A percentile compares a stretch with the other conserved stretches of the same genome.
Evolutionary conservation across 2,888 invertebrate species (phyloP).

Genomic region (Deilephila porcellus): DNA sequence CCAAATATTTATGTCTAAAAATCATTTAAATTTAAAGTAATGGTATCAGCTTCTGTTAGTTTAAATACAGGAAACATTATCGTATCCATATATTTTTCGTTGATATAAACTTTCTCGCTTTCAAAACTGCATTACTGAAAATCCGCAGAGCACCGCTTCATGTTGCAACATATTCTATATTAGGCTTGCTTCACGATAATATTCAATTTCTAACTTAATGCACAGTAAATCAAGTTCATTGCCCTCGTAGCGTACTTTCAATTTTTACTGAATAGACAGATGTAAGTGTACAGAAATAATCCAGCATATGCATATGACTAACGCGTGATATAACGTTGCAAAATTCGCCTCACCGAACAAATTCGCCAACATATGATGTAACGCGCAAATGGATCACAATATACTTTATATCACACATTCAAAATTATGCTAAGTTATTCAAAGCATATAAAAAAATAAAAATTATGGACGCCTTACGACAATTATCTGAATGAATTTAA

Average conservation of each 20-base stretch:
- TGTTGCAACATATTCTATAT: too few relatives aligned
- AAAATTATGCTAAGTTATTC: conserved; percentile 17
- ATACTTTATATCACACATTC: conserved; percentile 24
- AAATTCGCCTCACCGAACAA: conserved; percentile 2
- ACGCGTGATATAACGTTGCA: conserved; percentile 6
- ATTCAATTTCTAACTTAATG: too few relatives aligned
- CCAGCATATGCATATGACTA: conserved; percentile 5
- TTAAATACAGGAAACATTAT: too few relatives aligned
- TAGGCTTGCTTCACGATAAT: too few relatives aligned
- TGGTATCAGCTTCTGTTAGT: too few relatives aligned
- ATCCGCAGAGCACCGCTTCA: too few relatives aligned
- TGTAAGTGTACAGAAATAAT: neutral
- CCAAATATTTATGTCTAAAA: too few relatives aligned
- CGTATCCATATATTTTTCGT: too few relatives aligned
- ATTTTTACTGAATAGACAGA: neutral
- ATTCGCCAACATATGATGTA: conserved; percentile 19
- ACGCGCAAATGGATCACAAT: conserved; percentile 7
- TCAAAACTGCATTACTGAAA: too few relatives aligned
- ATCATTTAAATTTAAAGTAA: too few relatives aligned
- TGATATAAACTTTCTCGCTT: too few relatives aligned
- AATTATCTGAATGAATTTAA: neutral
- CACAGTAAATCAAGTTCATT: neutral
- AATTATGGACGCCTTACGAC: neutral
- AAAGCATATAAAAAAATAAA: neutral
- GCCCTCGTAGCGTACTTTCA: neutral